Evolutionary conservation across 1,140 invertebrate species (phyloP).

Genomic region (Glossosoma conforme): DNA sequence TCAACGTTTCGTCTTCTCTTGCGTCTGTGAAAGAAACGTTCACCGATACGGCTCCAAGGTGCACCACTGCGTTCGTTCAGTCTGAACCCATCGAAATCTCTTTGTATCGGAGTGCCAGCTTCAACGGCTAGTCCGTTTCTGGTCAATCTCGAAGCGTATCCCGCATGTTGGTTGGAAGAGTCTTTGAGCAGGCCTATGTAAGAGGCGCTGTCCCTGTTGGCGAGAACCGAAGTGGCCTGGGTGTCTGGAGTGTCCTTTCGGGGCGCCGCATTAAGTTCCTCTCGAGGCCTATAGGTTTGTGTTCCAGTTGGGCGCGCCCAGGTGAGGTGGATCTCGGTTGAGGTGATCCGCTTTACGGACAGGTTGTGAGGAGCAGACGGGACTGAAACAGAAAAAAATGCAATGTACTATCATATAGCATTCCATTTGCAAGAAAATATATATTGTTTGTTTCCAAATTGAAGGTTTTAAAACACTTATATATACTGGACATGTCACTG

Average conservation of each 20-base stretch:
- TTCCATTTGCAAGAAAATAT: background rate
- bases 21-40: conserved; percentile 11
- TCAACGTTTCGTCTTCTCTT: conserved; percentile 14
- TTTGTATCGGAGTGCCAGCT: background rate
- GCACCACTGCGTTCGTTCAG: background rate
- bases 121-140: background rate
- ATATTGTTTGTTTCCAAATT: too few species aligned
- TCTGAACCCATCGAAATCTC: too few species aligned
- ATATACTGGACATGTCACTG: too few species aligned
- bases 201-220: conserved; percentile 11
- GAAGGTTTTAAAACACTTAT: too few species aligned
- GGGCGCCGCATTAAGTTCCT: conserved; percentile 27
- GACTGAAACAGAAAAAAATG: conserved; percentile 53
- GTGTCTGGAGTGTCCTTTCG: conserved; percentile 30
- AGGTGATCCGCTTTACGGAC: conserved; percentile 66
- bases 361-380: conserved; percentile 79
- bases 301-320: conserved; percentile 64
- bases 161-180: background rate
- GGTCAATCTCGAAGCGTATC: background rate
- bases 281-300: background rate
- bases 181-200: conserved; percentile 3
- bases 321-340: conserved; percentile 69
- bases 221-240: conserved; percentile 3
- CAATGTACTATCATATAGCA: background rate
- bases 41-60: conserved; percentile 6